Percentiles rank a stretch among this genome's conserved stretches.
Evolutionary conservation across 2,113 vertebrate species (phyloP).

Genomic region (Ellobius talpinus): DNA sequence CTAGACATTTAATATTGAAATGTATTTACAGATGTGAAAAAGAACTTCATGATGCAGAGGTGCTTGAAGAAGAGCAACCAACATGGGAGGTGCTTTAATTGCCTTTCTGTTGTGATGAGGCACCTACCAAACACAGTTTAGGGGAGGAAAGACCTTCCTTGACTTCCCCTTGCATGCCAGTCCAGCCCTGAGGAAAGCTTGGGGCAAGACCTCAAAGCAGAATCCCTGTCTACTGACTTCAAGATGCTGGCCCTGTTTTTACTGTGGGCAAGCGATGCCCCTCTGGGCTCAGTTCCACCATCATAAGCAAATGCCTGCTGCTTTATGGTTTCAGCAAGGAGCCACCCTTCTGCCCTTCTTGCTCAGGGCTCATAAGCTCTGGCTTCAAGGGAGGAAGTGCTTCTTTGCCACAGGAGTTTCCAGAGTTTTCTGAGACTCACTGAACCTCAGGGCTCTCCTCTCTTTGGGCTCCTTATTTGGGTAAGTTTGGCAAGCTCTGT

Average conservation of each 20-base stretch:
- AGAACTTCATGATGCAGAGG: not conserved
- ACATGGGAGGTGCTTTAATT: not conserved
- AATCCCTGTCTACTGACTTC: not conserved
- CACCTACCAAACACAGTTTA: too few relatives aligned
- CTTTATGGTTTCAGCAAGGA: not conserved
- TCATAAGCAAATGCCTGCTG: not conserved
- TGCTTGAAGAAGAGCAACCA: constrained; percentile 27
- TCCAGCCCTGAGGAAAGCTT: not conserved
- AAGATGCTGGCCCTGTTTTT: not conserved
- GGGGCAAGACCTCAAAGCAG: not conserved
- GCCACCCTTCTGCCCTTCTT: too few relatives aligned
- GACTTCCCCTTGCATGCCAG: not conserved
- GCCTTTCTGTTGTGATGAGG: not conserved
- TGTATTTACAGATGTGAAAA: constrained; percentile 24
- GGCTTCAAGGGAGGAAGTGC: not conserved
- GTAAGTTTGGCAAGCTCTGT: not conserved
- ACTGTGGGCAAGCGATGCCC: not conserved
- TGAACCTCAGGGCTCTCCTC: not conserved
- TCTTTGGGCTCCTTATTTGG: constrained; percentile 11
- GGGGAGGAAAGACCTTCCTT: not conserved
- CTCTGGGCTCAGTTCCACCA: not conserved
- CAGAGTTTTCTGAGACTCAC: constrained; percentile 42
- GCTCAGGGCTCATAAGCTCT: not conserved
- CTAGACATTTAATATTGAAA: not conserved
- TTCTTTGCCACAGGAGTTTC: not conserved